Conservation (phyloP, 1,140 invertebrate genomes). For the Saccostrea echinata region DNA sequence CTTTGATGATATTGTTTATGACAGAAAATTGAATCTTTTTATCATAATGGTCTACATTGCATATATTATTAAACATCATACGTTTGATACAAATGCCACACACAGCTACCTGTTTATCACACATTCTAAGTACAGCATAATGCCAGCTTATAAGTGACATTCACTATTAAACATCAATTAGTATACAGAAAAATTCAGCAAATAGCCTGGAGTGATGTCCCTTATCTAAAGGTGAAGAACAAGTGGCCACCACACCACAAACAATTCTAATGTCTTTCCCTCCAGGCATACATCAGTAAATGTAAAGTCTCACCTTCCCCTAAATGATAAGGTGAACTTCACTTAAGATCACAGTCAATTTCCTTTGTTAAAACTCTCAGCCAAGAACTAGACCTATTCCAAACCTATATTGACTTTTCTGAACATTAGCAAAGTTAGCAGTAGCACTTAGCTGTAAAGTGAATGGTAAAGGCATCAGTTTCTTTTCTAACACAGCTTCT, state of each 20-base stretch:
- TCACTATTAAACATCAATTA: not conserved
- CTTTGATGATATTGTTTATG: too few relatives aligned
- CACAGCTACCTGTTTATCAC: constrained; percentile 18
- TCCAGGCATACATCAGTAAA: not conserved
- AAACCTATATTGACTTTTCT: constrained; percentile 80
- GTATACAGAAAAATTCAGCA: not conserved
- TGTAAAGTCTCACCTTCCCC: not conserved
- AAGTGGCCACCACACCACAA: not conserved
- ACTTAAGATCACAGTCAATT: not conserved
- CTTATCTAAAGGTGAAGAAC: not conserved
- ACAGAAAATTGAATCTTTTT: not conserved
- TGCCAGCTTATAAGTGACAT: not conserved
- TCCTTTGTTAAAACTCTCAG: constrained; percentile 55
- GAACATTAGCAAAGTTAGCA: constrained; percentile 87
- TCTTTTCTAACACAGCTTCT: constrained; percentile 95
- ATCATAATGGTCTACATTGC: not conserved
- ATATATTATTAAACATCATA: not conserved
- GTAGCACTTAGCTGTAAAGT: constrained; percentile 94
- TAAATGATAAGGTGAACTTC: not conserved
- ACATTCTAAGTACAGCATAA: constrained; percentile 13
- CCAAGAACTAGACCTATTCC: constrained; percentile 81
- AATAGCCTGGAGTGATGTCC: not conserved
- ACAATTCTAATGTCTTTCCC: not conserved
- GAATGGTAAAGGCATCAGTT: constrained; percentile 91
- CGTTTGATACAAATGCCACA: not conserved